phyloP scores from a whole-genome alignment of 2,888 invertebrate genomes.

The Mamestra brassicae region DNA sequence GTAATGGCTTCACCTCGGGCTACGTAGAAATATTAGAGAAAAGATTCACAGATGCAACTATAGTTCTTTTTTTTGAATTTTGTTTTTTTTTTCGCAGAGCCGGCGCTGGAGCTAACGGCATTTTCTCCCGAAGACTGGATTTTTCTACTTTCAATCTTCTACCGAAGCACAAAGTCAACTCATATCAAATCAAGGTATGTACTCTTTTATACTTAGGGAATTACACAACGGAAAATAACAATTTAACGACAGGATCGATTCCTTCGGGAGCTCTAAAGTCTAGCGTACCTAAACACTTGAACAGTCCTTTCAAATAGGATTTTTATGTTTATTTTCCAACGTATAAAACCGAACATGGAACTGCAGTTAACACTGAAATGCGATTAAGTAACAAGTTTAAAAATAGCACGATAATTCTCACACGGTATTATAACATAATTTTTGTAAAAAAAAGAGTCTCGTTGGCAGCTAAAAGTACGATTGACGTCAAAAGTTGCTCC shows the following conservation, averaged over 20 bases:
- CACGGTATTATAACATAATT: too few species aligned
- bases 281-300: slow-evolving; percentile 57
- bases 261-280: slow-evolving; percentile 50
- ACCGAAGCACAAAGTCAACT: slow-evolving; percentile 98
- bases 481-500: slow-evolving; percentile 23
- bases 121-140: slow-evolving; percentile 98
- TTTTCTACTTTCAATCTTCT: slow-evolving; percentile 98
- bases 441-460: neutral
- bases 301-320: slow-evolving; percentile 49
- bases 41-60: slow-evolving; percentile 17
- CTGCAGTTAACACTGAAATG: slow-evolving; percentile 45
- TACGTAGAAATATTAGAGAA: slow-evolving; percentile 29
- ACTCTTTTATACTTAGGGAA: slow-evolving; percentile 10
- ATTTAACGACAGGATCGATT: slow-evolving; percentile 40
- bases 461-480: slow-evolving; percentile 6
- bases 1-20: slow-evolving; percentile 52
- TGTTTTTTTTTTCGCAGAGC: slow-evolving; percentile 91
- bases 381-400: slow-evolving; percentile 26
- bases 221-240: slow-evolving; percentile 42
- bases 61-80: neutral
- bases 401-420: slow-evolving; percentile 23
- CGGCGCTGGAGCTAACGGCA: slow-evolving; percentile 97
- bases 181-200: slow-evolving; percentile 99
- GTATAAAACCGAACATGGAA: slow-evolving; percentile 51
- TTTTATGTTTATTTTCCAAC: slow-evolving; percentile 43